Base-by-base conservation (phyloP, 2,113 vertebrate species). In the Hirundichthys speculiger region DNA sequence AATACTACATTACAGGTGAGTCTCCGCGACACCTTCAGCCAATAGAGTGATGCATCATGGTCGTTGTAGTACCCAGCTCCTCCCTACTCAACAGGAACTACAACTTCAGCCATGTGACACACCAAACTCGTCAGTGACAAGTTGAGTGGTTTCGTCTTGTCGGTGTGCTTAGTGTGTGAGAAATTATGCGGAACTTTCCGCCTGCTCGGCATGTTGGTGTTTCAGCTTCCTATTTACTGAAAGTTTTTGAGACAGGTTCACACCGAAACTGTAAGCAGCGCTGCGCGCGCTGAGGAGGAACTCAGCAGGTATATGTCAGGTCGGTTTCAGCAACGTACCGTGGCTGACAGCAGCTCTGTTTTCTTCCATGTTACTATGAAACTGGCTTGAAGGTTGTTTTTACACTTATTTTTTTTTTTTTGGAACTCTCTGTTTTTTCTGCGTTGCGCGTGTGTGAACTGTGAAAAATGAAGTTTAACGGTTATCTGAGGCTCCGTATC, bases 391-490 rank as follows among this genome's bases (percentile, higher is more conserved):
- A 15, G 11, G 1, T 63, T 55, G 42, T 52, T 40, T 41, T 13
- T 19, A 1, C 1, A 14, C n/a, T 8, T 4, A 20, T 52, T 20
- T 19, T 39, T 45, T 19, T 34, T 27, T 25, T 40, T 6, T 41
- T 11, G 7, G 3, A 43, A 12, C 40, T 6, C 9, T 19, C 38
- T 48, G 14, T 3, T 7, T 18, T 4, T 39, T 14, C 14, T 34
- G 42, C 39, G 12, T 19, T 15, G 3, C 6, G 25, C 0, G 21
- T 38, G 9, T 5, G n/a, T 18, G 6, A 46, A 14, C 34, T 43
- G 11, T 9, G n/a, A 27, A 64, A 54, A 75, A 97, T 98, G 97
- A 98, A 95, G 92, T 99, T 98, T 91, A 98, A 93, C 79, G 98
- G 98, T 13, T 95, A 93, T 71, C 74, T 99, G 89, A 94, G 94